phyloP scores from a whole-genome alignment of 2,113 vertebrate species.

The Heterotilapia buettikoferi region DNA sequence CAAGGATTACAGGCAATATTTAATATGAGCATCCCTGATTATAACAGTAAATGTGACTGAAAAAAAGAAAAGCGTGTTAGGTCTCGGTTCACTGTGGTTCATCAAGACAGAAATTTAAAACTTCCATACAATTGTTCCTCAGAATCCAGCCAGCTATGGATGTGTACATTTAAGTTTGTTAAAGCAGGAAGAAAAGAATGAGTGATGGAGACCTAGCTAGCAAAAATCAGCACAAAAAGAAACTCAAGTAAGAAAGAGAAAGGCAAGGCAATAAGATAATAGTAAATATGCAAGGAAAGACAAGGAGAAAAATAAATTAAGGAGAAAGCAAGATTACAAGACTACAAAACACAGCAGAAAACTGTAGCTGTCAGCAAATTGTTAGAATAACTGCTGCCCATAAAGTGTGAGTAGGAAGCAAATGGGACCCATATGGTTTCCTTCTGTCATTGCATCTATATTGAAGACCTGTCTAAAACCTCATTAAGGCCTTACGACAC shows the following conservation, averaged over 20 bases:
- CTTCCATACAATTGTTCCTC: not conserved
- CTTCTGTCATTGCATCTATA: conserved; percentile 50
- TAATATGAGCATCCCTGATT: not conserved
- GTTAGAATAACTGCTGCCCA: conserved; percentile 38
- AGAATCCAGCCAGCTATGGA: not conserved
- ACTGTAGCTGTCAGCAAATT: conserved; percentile 44
- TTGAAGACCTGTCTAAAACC: conserved; percentile 57
- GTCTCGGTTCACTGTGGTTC: not conserved
- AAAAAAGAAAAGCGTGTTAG: not conserved
- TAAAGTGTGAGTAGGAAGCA: conserved; percentile 39
- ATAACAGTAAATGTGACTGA: not conserved
- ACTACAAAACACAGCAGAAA: conserved; percentile 29
- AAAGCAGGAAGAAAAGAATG: not conserved
- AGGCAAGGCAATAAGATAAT: not conserved
- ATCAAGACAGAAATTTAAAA: not conserved
- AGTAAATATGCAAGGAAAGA: not conserved
- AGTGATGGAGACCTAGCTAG: not conserved
- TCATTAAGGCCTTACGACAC: conserved; percentile 62
- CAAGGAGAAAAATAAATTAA: not conserved
- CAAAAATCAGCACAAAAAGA: not conserved
- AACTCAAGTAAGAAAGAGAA: not conserved
- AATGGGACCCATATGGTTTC: conserved; percentile 58
- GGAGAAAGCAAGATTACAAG: conserved; percentile 13
- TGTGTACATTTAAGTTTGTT: not conserved
- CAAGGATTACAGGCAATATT: not conserved